Percentiles rank a stretch among this genome's conserved stretches.
phyloP scores from a whole-genome alignment of 35 echinoderm and acorn worm species.

The Lytechinus variegatus region DNA sequence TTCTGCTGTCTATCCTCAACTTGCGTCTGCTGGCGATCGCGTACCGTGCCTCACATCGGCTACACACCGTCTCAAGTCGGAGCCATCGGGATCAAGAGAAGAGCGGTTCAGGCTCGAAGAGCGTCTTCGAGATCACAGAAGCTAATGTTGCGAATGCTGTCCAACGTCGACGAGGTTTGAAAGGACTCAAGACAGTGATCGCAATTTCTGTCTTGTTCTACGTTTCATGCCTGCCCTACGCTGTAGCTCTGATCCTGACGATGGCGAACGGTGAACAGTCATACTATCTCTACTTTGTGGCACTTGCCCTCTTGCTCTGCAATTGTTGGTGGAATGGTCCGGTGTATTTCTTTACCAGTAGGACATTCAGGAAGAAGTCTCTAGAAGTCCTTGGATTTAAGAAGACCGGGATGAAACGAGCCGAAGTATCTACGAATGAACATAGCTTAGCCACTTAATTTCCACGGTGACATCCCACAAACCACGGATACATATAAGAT shows the following conservation, averaged over 20 bases:
- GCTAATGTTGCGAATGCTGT: not conserved
- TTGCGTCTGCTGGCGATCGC: not conserved
- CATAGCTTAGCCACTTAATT: not conserved
- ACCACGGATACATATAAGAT: too few species aligned
- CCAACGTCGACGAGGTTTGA: not conserved
- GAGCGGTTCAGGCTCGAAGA: not conserved
- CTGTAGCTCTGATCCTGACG: not conserved
- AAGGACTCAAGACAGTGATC: not conserved
- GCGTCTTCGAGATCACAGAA: not conserved
- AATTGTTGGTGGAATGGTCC: constrained; percentile 30
- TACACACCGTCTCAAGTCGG: not conserved
- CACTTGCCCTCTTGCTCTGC: not conserved
- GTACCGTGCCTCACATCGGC: not conserved
- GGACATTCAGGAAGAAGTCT: constrained; percentile 15
- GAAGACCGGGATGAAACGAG: not conserved
- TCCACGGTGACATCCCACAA: too few species aligned
- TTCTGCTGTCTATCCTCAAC: not conserved
- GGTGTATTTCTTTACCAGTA: constrained; percentile 2
- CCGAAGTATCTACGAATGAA: not conserved
- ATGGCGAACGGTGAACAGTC: not conserved
- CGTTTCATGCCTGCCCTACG: not conserved
- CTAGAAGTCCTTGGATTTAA: not conserved
- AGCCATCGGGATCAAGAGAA: not conserved
- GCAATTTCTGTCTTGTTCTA: constrained; percentile 3
- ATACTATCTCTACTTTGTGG: not conserved